phyloP scores from a whole-genome alignment of 1,140 invertebrate species.

The Cyphomyrmex costatus region DNA sequence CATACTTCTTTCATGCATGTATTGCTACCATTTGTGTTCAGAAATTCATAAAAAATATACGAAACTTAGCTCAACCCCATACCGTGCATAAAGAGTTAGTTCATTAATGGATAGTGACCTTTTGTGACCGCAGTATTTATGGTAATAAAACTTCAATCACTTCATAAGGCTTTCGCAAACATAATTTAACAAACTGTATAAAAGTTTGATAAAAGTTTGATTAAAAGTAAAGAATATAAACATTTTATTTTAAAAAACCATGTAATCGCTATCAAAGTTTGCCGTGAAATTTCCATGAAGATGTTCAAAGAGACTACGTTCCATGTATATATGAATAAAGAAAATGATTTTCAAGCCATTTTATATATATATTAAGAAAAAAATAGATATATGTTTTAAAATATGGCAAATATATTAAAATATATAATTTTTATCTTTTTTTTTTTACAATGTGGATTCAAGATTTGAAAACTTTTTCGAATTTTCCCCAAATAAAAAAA shows the following conservation, averaged over 20 bases:
- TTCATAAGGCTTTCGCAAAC: background rate
- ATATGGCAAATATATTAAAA: background rate
- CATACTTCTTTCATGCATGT: background rate
- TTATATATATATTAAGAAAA: background rate
- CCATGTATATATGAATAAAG: background rate
- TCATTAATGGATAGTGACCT: background rate
- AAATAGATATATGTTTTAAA: background rate
- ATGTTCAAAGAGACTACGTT: slow-evolving; percentile 4
- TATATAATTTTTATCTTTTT: background rate
- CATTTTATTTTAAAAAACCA: background rate
- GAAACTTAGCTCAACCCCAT: background rate
- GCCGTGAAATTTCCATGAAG: background rate
- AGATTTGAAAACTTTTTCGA: background rate
- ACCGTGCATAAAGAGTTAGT: background rate
- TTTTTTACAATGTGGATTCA: background rate
- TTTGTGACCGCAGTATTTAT: background rate
- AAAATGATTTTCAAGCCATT: background rate
- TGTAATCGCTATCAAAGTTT: background rate
- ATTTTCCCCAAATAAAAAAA: background rate
- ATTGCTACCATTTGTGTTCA: background rate
- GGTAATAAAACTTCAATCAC: background rate
- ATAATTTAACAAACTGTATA: background rate
- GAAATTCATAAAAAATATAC: slow-evolving; percentile 1
- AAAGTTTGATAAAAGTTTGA: slow-evolving; percentile 4
- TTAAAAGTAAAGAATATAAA: background rate